These are phyloP conservation scores for Caenorhabditis sinica DNA, from an alignment of 2,888 invertebrate species.

Conservation along the genomic window DNA sequence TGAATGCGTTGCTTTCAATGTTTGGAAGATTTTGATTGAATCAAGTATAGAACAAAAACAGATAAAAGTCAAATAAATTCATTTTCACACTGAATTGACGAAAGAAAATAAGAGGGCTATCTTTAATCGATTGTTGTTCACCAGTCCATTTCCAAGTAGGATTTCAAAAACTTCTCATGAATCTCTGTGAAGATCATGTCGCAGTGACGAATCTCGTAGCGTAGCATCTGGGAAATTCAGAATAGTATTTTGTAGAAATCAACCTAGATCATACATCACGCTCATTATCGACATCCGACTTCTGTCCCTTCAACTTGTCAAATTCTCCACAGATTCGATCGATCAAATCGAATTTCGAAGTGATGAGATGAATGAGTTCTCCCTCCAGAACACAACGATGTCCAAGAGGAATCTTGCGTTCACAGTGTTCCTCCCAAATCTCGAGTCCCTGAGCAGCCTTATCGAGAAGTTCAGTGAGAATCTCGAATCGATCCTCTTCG, in stretches of 20 bases:
- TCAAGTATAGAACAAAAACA: no score
- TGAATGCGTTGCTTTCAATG: slow-evolving; percentile 54
- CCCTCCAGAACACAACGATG: slow-evolving; percentile 78
- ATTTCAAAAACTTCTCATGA: slow-evolving; percentile 79
- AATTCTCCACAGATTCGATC: slow-evolving; percentile 76
- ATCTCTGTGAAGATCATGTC: slow-evolving; percentile 78
- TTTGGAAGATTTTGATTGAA: slow-evolving; percentile 56
- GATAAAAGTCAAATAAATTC: slow-evolving; percentile 1
- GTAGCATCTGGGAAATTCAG: slow-evolving; percentile 73
- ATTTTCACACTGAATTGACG: background rate
- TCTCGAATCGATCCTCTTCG: slow-evolving; percentile 78
- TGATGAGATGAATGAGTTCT: slow-evolving; percentile 74
- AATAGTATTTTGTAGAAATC: background rate
- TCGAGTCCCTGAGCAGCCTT: slow-evolving; percentile 80
- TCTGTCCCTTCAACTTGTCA: slow-evolving; percentile 71
- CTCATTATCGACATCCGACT: slow-evolving; percentile 73
- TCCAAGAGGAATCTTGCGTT: slow-evolving; percentile 72
- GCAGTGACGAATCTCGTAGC: slow-evolving; percentile 79
- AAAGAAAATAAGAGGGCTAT: background rate
- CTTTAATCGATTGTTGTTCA: slow-evolving; percentile 18
- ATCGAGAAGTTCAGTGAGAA: slow-evolving; percentile 79
- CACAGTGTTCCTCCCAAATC: slow-evolving; percentile 80
- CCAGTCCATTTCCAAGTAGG: slow-evolving; percentile 81
- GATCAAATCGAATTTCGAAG: slow-evolving; percentile 77
- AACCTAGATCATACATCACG: slow-evolving; percentile 67